Conservation (phyloP, 2,113 vertebrate species). For the Strix aluco region DNA sequence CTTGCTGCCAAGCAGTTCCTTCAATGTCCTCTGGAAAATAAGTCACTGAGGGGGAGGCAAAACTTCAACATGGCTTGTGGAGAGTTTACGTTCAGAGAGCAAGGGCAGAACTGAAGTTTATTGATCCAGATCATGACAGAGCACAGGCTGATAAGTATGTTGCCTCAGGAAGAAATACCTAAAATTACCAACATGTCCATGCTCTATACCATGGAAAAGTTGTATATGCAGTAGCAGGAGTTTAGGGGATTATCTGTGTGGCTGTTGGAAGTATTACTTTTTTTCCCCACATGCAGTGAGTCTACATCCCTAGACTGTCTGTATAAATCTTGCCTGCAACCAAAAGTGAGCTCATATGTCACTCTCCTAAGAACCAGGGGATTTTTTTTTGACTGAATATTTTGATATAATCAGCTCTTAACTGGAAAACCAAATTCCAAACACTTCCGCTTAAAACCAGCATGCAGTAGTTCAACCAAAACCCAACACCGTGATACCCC, state of each 20-base stretch:
- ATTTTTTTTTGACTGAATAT: background rate
- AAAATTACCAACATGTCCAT: background rate
- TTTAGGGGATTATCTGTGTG: background rate
- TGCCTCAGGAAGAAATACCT: background rate
- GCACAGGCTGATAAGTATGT: background rate
- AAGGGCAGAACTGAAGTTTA: background rate
- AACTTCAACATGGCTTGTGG: background rate
- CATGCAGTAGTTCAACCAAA: background rate
- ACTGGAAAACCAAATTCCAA: background rate
- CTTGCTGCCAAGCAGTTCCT: background rate
- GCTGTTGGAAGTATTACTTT: background rate
- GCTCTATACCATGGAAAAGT: background rate
- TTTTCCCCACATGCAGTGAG: background rate
- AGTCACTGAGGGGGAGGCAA: background rate
- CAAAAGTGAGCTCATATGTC: background rate
- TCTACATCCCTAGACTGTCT: background rate
- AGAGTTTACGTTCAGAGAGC: background rate
- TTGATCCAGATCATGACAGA: background rate
- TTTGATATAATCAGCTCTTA: background rate
- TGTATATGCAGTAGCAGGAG: background rate
- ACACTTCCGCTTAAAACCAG: background rate
- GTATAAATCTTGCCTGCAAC: background rate
- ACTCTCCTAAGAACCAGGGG: background rate
- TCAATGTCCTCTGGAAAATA: background rate
- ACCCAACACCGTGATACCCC: accelerated